Base-by-base conservation (phyloP, 2,888 invertebrate species). In the Phaedon cochleariae region DNA sequence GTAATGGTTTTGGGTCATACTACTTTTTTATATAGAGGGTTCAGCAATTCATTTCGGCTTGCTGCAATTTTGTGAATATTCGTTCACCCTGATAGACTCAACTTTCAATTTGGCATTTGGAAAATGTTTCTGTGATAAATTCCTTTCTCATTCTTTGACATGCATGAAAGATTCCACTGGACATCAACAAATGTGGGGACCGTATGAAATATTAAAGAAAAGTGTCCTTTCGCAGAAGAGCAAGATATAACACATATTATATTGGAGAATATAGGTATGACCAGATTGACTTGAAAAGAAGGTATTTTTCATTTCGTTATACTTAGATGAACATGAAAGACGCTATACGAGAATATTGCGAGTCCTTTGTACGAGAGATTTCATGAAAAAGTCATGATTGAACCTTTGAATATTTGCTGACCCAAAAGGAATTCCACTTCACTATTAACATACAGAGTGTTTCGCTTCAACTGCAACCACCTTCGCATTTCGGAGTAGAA, bases 291-390 rank as follows among this genome's bases (percentile, higher is more conserved):
- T 54, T 55, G 57, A 62, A 52, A 58, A 57, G 45, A 62, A 57
- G 62, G 57, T 62, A 62, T 62, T 62, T 62, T 62, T 57, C 62
- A 62, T 58, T 57, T 62, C n/a, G 22, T 22, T 22, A 26, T 26
- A 57, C 9, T 15, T 26, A 57, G 17, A 41, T 34, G 41, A 55
- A 21, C 55, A 45, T 18, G 29, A 57, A 57, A 57, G 57, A 41
- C 41, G 20, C 31, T 17, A 37, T 55, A 41, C 18, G 21, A 12
- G 55, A 17, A 45, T 45, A 57, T 26, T 45, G 57, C 45, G 46
- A 46, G 20, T 54, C 26, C n/a, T n/a, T 10, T 34, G 31, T 5
- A 9, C 6, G 31, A 34, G 10, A 10, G 31, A 5, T 34, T 34
- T 34, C 10, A 10, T 9, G 31, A 34, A 10, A 10, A 34, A 34